Percentiles rank a stretch among this genome's conserved stretches.
Evolutionary conservation across 2,797 vertebrate species (phyloP).

Genomic region (Myotis planiceps): DNA sequence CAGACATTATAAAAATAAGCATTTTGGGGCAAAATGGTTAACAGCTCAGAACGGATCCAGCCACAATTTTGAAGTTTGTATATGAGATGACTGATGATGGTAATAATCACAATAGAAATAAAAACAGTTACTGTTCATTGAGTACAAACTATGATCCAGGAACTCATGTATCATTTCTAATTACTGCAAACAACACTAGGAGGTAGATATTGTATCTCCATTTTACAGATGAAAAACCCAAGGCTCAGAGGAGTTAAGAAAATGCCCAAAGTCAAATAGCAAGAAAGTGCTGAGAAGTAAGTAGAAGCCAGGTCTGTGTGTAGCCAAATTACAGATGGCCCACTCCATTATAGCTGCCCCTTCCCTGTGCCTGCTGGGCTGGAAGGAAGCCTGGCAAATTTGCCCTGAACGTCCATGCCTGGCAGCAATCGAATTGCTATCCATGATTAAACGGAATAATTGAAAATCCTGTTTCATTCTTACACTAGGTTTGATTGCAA

Average conservation of each 20-base stretch:
- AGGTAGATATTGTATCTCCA: neutral
- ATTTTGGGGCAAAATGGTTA: neutral
- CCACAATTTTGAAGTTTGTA: neutral
- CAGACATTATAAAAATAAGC: neutral
- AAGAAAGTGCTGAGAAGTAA: neutral
- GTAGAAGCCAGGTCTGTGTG: neutral
- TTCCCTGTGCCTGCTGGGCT: neutral
- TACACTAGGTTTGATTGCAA: neutral
- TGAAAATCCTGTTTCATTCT: constrained; percentile 34
- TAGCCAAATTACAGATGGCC: neutral
- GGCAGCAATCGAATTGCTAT: neutral
- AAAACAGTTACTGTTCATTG: neutral
- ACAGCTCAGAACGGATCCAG: neutral
- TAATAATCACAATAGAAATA: neutral
- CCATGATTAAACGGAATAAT: neutral
- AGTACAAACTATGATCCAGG: neutral
- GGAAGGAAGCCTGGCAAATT: neutral
- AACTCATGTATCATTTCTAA: neutral
- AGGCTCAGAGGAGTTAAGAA: neutral
- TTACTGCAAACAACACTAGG: neutral
- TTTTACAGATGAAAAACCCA: neutral
- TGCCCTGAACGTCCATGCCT: neutral
- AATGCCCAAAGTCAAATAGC: neutral
- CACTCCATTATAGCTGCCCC: neutral
- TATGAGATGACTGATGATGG: neutral